Conservation (phyloP, 2,888 invertebrate species). For the Drosophila mimica region DNA sequence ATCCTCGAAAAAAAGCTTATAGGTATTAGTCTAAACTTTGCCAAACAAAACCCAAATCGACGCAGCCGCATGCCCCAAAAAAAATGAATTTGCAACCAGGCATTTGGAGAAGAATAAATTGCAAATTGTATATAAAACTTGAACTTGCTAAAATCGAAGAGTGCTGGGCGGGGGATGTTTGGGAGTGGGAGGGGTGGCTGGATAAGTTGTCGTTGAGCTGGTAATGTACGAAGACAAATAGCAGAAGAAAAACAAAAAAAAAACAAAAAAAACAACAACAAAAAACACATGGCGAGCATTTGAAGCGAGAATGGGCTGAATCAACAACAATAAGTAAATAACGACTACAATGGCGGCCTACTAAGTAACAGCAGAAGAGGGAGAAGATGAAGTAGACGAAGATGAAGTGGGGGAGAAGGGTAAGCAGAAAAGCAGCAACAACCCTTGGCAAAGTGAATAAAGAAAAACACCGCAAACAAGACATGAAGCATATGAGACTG, state of each 20-base stretch:
- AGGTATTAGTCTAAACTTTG: neutral
- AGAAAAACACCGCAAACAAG: constrained; percentile 1
- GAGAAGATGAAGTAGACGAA: neutral
- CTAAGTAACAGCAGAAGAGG: constrained; percentile 52
- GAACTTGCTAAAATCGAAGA: neutral
- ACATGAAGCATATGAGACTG: neutral
- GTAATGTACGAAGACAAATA: constrained; percentile 65
- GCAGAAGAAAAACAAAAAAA: constrained; percentile 14
- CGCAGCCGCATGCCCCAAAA: constrained; percentile 1
- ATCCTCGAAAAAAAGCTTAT: neutral
- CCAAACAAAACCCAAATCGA: neutral
- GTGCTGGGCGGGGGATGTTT: neutral
- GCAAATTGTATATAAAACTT: constrained; percentile 10
- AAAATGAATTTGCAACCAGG: constrained; percentile 7
- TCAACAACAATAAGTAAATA: constrained; percentile 74
- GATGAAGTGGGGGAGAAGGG: neutral
- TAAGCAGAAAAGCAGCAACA: neutral
- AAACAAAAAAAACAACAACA: neutral
- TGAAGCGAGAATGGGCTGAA: constrained; percentile 38
- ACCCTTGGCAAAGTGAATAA: neutral
- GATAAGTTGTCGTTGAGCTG: constrained; percentile 54
- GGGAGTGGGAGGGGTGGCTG: neutral
- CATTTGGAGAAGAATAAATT: constrained; percentile 37
- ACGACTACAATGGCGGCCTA: constrained; percentile 60
- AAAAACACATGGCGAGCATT: constrained; percentile 40